phyloP scores from a whole-genome alignment of 2,797 vertebrate species.

The Chiroxiphia lanceolata region DNA sequence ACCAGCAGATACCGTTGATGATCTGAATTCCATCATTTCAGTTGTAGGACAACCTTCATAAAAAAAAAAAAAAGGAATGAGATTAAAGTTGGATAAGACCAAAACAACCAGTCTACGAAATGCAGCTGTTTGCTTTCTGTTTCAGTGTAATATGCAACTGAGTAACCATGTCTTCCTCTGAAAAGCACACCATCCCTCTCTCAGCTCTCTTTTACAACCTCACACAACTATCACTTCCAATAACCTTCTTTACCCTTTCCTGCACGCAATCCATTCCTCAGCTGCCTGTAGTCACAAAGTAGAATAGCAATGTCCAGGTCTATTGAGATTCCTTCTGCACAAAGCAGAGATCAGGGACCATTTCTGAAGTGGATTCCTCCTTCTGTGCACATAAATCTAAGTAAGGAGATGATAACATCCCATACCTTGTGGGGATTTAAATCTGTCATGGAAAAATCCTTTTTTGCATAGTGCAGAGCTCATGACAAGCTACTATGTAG shows the following conservation, averaged over 20 bases:
- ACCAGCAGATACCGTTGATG: background rate
- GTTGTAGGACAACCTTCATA: constrained; percentile 86
- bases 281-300: background rate
- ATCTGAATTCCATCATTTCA: constrained; percentile 79
- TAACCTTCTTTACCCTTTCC: background rate
- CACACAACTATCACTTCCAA: background rate
- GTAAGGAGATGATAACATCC: background rate
- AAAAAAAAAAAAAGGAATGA: constrained; percentile 9
- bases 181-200: background rate
- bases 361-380: background rate
- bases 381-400: background rate
- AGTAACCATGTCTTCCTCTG: background rate
- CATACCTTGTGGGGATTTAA: background rate
- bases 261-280: background rate
- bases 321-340: background rate
- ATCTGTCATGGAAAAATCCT: background rate
- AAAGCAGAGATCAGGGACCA: background rate
- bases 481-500: background rate
- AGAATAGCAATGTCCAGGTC: background rate
- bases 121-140: background rate
- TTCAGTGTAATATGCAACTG: background rate
- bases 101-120: background rate
- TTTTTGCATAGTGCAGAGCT: background rate
- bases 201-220: background rate
- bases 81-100: background rate